A percentile compares a stretch with the other conserved stretches of the same genome.
These are phyloP conservation scores for Physocephala rufipes DNA, from an alignment of 2,888 invertebrate genomes.

Conservation along the genomic window DNA sequence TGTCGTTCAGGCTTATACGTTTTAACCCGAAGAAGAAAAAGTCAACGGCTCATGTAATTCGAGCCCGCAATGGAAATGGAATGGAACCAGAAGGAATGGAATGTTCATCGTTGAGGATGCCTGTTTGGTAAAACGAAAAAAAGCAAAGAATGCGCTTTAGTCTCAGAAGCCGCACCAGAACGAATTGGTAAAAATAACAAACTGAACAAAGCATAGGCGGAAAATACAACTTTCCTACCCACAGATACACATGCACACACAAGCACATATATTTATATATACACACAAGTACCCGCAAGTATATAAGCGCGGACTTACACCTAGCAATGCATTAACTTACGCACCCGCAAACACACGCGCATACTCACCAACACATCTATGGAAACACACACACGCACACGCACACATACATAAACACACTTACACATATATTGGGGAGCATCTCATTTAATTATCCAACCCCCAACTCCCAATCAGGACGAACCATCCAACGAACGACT, in stretches of 20 bases:
- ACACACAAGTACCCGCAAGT: no score
- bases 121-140: background rate
- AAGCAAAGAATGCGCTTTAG: background rate
- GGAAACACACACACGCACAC: no score
- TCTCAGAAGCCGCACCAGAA: slow-evolving; percentile 12
- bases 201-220: background rate
- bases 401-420: slow-evolving; percentile 8
- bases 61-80: slow-evolving; percentile 27
- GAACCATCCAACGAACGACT: no score
- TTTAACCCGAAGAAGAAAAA: background rate
- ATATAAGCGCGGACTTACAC: no score
- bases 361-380: no score
- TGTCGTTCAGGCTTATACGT: background rate
- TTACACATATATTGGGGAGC: background rate
- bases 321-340: no score
- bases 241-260: no score
- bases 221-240: background rate
- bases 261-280: slow-evolving; percentile 1
- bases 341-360: background rate
- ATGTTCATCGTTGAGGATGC: slow-evolving; percentile 18
- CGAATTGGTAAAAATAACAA: slow-evolving; percentile 1
- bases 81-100: slow-evolving; percentile 4
- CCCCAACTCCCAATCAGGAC: background rate
- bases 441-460: background rate
- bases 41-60: slow-evolving; percentile 29